These are phyloP conservation scores for Percopsis omiscomaycus DNA, from an alignment of 2,797 vertebrate species.

Conservation along the genomic window DNA sequence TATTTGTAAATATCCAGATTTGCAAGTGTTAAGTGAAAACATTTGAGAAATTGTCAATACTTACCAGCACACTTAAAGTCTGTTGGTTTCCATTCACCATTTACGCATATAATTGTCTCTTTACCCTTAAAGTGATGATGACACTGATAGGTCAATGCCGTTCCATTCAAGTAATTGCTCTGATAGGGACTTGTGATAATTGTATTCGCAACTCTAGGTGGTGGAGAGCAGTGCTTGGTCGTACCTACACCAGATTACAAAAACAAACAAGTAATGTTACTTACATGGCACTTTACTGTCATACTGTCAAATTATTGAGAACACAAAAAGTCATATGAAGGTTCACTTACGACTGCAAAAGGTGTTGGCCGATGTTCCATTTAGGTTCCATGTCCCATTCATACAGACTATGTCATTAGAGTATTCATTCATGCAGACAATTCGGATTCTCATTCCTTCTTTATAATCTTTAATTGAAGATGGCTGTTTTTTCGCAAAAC, in stretches of 20 bases:
- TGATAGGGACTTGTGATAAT: neutral
- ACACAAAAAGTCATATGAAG: neutral
- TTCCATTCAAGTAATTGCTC: constrained; percentile 22
- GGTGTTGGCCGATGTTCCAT: rapidly evolving
- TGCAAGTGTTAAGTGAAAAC: too few species aligned
- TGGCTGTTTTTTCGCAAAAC: neutral
- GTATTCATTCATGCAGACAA: constrained; percentile 38
- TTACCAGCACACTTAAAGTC: constrained; percentile 37
- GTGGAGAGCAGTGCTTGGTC: neutral
- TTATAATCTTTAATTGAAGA: rapidly evolving
- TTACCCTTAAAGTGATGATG: neutral
- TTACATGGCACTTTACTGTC: neutral
- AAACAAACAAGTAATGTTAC: neutral
- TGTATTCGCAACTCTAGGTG: constrained; percentile 47
- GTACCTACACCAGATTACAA: constrained; percentile 29
- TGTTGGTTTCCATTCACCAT: constrained; percentile 35
- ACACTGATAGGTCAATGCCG: constrained; percentile 44
- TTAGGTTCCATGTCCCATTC: constrained; percentile 28
- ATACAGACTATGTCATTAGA: rapidly evolving
- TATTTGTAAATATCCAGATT: too few species aligned
- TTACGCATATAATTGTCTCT: constrained; percentile 5
- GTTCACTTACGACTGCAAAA: constrained; percentile 54
- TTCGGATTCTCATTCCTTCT: rapidly evolving
- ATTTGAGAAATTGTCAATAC: constrained; percentile 24
- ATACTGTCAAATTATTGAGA: neutral